Evolutionary conservation across 1,140 invertebrate genomes (phyloP).

Genomic region (Bombus superbus): DNA sequence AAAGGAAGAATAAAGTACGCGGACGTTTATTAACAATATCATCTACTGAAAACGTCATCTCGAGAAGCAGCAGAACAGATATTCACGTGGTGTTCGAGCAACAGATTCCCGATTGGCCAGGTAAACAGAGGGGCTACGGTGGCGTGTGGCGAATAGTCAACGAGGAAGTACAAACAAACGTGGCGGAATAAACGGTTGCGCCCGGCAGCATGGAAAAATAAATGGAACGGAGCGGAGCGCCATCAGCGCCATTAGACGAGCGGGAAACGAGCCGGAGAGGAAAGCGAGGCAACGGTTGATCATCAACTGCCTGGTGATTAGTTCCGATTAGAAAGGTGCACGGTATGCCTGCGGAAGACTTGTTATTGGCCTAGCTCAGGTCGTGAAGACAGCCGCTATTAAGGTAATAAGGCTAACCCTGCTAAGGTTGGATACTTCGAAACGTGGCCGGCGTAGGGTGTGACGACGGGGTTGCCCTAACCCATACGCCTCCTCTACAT

Average conservation of each 20-base stretch:
- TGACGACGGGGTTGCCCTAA: conserved; percentile 66
- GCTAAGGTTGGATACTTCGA: conserved; percentile 49
- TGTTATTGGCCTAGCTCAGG: conserved; percentile 45
- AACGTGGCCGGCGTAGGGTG: conserved; percentile 65
- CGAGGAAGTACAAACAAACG: conserved; percentile 20
- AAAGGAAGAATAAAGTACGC: not conserved
- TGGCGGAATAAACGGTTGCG: not conserved
- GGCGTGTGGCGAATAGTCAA: conserved; percentile 12
- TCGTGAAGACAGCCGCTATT: conserved; percentile 65
- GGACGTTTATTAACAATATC: not conserved
- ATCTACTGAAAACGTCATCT: not conserved
- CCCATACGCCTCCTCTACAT: not conserved
- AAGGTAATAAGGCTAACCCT: conserved; percentile 62
- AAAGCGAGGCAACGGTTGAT: not conserved
- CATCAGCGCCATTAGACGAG: conserved; percentile 12
- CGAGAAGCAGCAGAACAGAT: not conserved
- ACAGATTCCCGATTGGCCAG: conserved; percentile 24
- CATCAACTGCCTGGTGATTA: conserved; percentile 40
- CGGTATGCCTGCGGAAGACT: conserved; percentile 19
- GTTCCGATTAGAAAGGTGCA: conserved; percentile 51
- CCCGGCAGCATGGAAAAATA: conserved; percentile 24
- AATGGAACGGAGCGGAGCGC: conserved; percentile 14
- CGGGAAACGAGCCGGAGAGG: not conserved
- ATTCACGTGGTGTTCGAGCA: conserved; percentile 6
- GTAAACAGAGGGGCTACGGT: conserved; percentile 12